Conservation (phyloP, 2,888 invertebrate species). For the Tetramorium bicarinatum region DNA sequence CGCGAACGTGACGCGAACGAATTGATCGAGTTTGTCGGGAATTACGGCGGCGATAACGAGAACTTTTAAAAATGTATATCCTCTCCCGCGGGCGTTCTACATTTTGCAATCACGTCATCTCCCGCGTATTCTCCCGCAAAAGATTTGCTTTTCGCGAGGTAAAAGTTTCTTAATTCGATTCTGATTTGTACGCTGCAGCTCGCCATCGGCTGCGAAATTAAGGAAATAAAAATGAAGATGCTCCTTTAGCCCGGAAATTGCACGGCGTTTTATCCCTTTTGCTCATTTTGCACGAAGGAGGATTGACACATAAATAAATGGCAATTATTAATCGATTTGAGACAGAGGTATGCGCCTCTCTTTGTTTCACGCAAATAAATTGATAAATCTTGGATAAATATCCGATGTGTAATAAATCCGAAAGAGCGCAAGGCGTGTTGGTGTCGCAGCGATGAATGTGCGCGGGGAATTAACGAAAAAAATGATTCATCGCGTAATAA, state of each 20-base stretch:
- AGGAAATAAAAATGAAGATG: slow-evolving; percentile 3
- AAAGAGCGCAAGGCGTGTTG: too few relatives aligned
- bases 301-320: background rate
- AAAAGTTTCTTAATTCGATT: background rate
- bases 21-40: slow-evolving; percentile 32
- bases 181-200: background rate
- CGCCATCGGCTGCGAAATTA: slow-evolving; percentile 1
- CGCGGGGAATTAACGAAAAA: background rate
- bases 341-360: background rate
- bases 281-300: background rate
- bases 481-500: background rate
- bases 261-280: background rate
- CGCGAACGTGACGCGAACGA: slow-evolving; percentile 9
- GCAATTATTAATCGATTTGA: background rate
- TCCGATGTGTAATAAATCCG: background rate
- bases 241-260: background rate
- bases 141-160: background rate
- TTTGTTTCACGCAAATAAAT: background rate
- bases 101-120: slow-evolving; percentile 15
- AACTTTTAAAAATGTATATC: slow-evolving; percentile 1
- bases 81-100: background rate
- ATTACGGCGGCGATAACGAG: background rate
- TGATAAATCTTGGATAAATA: background rate
- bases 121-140: background rate
- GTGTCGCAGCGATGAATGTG: background rate